Base-by-base conservation (phyloP, 2,888 invertebrate genomes). In the Blera fallax region DNA sequence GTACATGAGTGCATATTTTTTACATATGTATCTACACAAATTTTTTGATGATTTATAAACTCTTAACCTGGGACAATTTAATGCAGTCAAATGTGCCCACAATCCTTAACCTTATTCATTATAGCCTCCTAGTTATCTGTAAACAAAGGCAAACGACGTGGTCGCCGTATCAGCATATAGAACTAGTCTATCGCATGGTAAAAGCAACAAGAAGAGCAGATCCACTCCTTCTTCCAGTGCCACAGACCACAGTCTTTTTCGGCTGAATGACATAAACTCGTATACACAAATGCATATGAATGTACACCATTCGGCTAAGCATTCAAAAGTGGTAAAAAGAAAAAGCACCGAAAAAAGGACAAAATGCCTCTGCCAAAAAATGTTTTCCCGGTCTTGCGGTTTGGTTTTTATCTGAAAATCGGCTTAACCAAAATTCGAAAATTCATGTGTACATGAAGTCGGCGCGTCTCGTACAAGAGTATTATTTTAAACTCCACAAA, bases 391-490 rank as follows among this genome's bases (percentile, higher is more conserved):
- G 73, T 73, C 67, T 83, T 78, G 78, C 60, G 83, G 78, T 83
- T 81, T 37, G 29, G 60, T 67, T 83, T 80, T 83, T 83, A 83
- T 83, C 83, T 83, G 65, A 54, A 67, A 83, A 83, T 83, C 83
- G 78, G 83, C 78, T 83, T 83, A 83, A 67, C 67, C 45, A 78
- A 78, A 83, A 78, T 78, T 83, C 67, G 43, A 62, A 76, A 74
- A 56, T 62, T 72, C 52, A 11, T 21, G 21, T 54, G 18, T 24
- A 54, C 58, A 60, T 52, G 60, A 34, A 34, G 67, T 40, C 48
- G 60, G 62, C 48, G 62, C 48, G 62, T 76, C 76, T 48, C 58
- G 18, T 27, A 62, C 60, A 78, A 32, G 48, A 5, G 32, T 32
- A 32, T 69, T 77, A 29, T 78, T 78, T 62, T 60, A 32, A 69